These are phyloP conservation scores for Polyergus mexicanus DNA, from an alignment of 1,140 invertebrate genomes.

Conservation along the genomic window DNA sequence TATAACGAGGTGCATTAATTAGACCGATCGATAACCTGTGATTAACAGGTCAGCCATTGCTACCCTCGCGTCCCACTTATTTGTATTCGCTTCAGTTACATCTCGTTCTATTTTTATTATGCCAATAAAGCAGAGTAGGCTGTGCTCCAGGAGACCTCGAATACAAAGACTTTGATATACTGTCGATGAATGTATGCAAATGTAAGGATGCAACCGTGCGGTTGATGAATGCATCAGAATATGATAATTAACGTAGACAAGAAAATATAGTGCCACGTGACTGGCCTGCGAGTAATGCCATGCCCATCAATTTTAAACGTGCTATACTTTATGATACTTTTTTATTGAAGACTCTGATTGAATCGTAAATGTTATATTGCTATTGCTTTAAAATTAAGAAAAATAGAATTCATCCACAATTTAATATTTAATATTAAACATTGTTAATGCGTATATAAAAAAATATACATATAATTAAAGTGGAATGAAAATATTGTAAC, in stretches of 20 bases:
- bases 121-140: conserved; percentile 17
- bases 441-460: too few relatives aligned
- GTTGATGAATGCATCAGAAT: conserved; percentile 59
- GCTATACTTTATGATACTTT: conserved; percentile 6
- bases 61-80: conserved; percentile 45
- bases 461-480: too few relatives aligned
- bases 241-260: conserved; percentile 54
- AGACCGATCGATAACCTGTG: conserved; percentile 47
- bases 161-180: conserved; percentile 50
- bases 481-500: too few relatives aligned
- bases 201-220: conserved; percentile 28
- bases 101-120: conserved; percentile 53
- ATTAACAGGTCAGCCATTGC: conserved; percentile 60
- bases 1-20: conserved; percentile 61
- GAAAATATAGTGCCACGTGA: conserved; percentile 26
- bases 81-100: conserved; percentile 31
- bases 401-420: background rate
- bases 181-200: conserved; percentile 47
- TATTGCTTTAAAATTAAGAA: background rate
- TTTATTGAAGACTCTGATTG: background rate
- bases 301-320: conserved; percentile 21
- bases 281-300: conserved; percentile 42
- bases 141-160: background rate
- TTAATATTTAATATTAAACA: too few relatives aligned
- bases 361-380: background rate